Conservation (phyloP, 1,140 invertebrate genomes). For the Drosophila ironensis region DNA sequence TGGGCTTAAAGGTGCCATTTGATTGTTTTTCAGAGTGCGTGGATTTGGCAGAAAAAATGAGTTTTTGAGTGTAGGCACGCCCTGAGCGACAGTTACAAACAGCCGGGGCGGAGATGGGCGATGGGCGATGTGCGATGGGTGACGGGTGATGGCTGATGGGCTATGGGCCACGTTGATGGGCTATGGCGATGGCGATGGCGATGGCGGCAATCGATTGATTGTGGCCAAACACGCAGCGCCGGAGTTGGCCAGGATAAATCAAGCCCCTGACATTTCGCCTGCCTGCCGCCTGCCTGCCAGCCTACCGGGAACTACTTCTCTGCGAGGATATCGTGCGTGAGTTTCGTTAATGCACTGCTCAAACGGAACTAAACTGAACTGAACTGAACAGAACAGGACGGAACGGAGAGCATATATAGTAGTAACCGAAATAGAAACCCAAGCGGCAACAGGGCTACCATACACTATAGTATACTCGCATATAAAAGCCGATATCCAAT, state of each 20-base stretch:
- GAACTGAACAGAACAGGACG: not conserved
- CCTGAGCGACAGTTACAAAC: conserved; percentile 76
- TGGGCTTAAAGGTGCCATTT: not conserved
- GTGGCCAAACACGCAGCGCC: conserved; percentile 75
- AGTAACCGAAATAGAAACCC: conserved; percentile 10
- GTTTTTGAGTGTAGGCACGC: conserved; percentile 61
- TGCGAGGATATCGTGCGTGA: conserved; percentile 58
- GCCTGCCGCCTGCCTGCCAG: conserved; percentile 19
- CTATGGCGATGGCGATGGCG: conserved; percentile 35
- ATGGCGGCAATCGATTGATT: conserved; percentile 73
- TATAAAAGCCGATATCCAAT: conserved; percentile 79
- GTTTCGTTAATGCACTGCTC: conserved; percentile 75
- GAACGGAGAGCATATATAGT: conserved; percentile 5
- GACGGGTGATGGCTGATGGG: conserved; percentile 30
- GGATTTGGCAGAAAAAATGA: conserved; percentile 24
- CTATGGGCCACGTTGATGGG: conserved; percentile 21
- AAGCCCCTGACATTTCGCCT: conserved; percentile 72
- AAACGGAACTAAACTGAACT: conserved; percentile 23
- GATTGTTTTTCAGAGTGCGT: conserved; percentile 19
- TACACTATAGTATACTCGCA: not conserved
- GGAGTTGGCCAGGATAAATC: conserved; percentile 79
- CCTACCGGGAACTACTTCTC: not conserved
- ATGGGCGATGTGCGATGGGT: conserved; percentile 9
- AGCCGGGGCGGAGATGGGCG: conserved; percentile 44
- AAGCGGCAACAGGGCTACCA: conserved; percentile 59